These are phyloP conservation scores for Caenorhabditis sp. DNA, from an alignment of 2,888 invertebrate genomes.

Conservation along the genomic window DNA sequence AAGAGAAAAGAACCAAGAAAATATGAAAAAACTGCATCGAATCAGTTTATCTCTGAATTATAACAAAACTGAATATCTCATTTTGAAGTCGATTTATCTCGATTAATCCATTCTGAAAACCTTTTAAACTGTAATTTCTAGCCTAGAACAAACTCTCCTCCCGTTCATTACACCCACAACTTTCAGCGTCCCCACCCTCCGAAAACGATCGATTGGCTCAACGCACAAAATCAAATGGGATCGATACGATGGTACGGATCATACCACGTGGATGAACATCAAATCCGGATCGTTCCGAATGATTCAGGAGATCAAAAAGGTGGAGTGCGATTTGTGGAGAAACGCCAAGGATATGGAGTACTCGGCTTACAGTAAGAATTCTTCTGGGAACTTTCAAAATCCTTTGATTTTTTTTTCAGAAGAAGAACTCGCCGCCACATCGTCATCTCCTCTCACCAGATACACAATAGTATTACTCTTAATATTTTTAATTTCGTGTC, in stretches of 20 bases:
- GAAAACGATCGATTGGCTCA: conserved; percentile 43
- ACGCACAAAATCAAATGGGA: conserved; percentile 58
- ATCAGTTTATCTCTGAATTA: too few relatives aligned
- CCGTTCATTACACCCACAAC: too few relatives aligned
- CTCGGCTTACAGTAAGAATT: conserved; percentile 74
- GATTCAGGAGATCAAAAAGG: conserved; percentile 75
- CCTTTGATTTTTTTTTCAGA: conserved; percentile 36
- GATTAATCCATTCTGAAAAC: too few relatives aligned
- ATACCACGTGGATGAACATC: conserved; percentile 62
- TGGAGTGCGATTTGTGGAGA: conserved; percentile 79
- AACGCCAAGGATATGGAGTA: conserved; percentile 79
- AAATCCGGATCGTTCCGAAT: conserved; percentile 61
- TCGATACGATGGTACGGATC: conserved; percentile 62
- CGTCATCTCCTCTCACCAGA: conserved; percentile 8
- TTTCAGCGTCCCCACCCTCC: conserved; percentile 54
- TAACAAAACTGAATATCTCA: too few relatives aligned
- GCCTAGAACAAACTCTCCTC: too few relatives aligned
- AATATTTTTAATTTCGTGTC: conserved; percentile 6
- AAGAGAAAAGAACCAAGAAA: too few relatives aligned
- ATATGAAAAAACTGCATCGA: too few relatives aligned
- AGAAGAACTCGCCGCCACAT: conserved; percentile 34
- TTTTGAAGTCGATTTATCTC: too few relatives aligned
- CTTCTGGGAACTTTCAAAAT: background rate
- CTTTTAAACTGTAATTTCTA: too few relatives aligned
- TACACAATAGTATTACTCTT: conserved; percentile 25